Percentiles rank a stretch among this genome's conserved stretches.
Conservation (phyloP, 2,113 vertebrate genomes). For the Varanus komodoensis region DNA sequence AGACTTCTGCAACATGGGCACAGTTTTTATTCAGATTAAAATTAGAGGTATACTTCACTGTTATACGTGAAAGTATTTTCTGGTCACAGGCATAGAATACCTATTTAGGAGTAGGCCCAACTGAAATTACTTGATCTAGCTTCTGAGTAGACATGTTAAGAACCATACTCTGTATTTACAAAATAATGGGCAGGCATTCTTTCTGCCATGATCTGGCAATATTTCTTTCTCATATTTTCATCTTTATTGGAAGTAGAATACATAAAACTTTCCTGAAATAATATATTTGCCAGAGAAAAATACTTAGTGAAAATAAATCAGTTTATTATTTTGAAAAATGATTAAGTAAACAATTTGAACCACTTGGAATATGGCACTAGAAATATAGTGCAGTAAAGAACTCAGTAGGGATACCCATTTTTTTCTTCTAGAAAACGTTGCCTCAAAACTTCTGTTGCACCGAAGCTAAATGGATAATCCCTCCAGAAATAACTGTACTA, state of each 20-base stretch:
- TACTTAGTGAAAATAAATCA: not conserved
- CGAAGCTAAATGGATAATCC: not conserved
- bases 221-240: too few relatives aligned
- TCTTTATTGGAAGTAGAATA: too few relatives aligned
- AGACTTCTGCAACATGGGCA: not conserved
- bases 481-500: not conserved
- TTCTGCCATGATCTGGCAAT: too few relatives aligned
- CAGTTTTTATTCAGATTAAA: not conserved
- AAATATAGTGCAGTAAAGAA: not conserved
- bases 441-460: not conserved
- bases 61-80: not conserved
- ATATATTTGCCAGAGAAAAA: too few relatives aligned
- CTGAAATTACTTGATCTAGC: too few relatives aligned
- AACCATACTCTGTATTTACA: too few relatives aligned
- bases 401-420: not conserved
- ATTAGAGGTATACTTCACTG: not conserved
- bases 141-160: too few relatives aligned
- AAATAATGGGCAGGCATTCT: too few relatives aligned
- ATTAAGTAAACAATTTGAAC: not conserved
- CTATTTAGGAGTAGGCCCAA: too few relatives aligned
- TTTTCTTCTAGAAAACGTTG: not conserved
- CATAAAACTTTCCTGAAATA: too few relatives aligned
- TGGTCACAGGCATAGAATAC: too few relatives aligned
- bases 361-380: not conserved
- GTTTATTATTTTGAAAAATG: not conserved